Evolutionary conservation across 2,113 vertebrate species (phyloP), one percentile per base, ranked within the genome.

Genomic region (Paedocypris sp.): DNA sequence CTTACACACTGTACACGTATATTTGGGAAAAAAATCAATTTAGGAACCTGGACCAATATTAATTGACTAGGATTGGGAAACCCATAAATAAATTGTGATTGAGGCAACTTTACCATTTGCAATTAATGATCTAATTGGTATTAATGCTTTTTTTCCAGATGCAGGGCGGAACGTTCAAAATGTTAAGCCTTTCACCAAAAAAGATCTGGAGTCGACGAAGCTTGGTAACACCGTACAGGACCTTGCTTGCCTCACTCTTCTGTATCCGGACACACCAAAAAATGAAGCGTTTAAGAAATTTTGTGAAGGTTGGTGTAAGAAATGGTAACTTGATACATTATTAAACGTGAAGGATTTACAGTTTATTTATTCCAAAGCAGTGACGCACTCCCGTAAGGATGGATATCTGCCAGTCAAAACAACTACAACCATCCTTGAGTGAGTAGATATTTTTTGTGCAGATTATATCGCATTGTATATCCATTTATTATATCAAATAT

Each of bases 181-280:
- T 66, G 95, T 98, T 67, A 90, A 93, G 67, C 94, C 94, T 3
- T 97, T 97, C 76, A 91, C 88, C 4, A 91, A 89, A 67, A 91
- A 86, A 81, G 91, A 96, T 64, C 73, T 98, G 51, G 91, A 91
- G 63, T 93, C 94, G 62, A 87, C 88, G 1, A 88, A 87, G 19
- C 87, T 98, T 0, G 94, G 90, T 0, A 90, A 97, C 72, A 87
- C 91, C 13, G 92, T 98, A 74, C 83, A 84, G 1, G 92, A 98
- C 73, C 89, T 98, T 25, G 73, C 16, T 26, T 81, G 88, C 73
- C 87, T 98, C 31, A 83, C 80, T 4, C 77, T 81, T 48, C 83
- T 98, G 32, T 94, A 92, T 76, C 90, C 89, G 23, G 80, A 83
- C 4, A 79, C 28, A 47, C 77, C 82, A 28, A 98, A 97, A 78